Evolutionary conservation across 2,888 invertebrate genomes (phyloP).

Genomic region (Caenorhabditis sp.): DNA sequence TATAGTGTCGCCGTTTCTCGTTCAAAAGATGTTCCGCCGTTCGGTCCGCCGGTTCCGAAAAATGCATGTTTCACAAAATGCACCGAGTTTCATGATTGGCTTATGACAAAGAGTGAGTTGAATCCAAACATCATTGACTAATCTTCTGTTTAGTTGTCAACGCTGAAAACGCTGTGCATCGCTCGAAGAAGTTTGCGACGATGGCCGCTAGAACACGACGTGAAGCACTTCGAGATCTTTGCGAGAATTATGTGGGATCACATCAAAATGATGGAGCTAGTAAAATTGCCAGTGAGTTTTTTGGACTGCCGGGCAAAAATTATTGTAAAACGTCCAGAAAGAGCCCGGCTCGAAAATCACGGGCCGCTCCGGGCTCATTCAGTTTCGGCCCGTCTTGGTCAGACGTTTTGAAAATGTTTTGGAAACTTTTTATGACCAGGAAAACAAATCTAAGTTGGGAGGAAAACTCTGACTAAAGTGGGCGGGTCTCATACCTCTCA

Average conservation of each 20-base stretch:
- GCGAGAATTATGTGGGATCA: slow-evolving; percentile 67
- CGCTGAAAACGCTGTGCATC: slow-evolving; percentile 93
- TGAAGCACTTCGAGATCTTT: slow-evolving; percentile 88
- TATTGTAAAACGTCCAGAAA: too few species aligned
- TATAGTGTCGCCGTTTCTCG: slow-evolving; percentile 79
- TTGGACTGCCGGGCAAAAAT: too few species aligned
- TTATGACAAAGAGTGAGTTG: slow-evolving; percentile 82
- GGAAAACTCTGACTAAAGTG: too few species aligned
- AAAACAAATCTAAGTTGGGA: too few species aligned
- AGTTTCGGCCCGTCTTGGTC: too few species aligned
- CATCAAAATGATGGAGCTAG: slow-evolving; percentile 69
- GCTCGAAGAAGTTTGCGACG: slow-evolving; percentile 93
- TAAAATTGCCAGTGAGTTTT: slow-evolving; percentile 62
- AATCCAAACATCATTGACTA: not conserved
- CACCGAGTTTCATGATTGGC: slow-evolving; percentile 90
- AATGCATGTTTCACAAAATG: slow-evolving; percentile 87
- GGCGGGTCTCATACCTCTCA: too few species aligned
- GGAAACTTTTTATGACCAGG: too few species aligned
- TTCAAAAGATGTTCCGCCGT: slow-evolving; percentile 92
- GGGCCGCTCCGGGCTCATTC: too few species aligned
- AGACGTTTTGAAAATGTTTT: too few species aligned
- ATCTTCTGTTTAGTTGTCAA: slow-evolving; percentile 80
- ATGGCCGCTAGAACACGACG: slow-evolving; percentile 95
- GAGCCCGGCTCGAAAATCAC: too few species aligned
- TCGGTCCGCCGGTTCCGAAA: slow-evolving; percentile 91